Conservation (phyloP, 2,888 invertebrate species). For the Anoplius nigerrimus region DNA sequence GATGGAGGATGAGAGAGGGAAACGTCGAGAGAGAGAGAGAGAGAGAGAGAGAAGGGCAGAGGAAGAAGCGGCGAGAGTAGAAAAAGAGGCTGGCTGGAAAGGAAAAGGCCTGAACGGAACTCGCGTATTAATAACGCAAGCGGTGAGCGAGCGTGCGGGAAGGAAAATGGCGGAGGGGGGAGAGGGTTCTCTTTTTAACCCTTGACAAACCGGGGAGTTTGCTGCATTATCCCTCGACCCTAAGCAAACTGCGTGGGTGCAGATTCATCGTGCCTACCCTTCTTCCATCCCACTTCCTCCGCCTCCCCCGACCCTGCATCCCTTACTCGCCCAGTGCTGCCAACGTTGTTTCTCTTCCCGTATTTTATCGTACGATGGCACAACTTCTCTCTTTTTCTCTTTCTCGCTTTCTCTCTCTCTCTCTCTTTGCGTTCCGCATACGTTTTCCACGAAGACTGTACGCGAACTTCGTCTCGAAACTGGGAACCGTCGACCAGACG, state of each 20-base stretch:
- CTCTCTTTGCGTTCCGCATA: background rate
- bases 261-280: slow-evolving; percentile 43
- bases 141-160: slow-evolving; percentile 35
- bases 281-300: slow-evolving; percentile 9
- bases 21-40: slow-evolving; percentile 8
- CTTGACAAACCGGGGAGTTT: slow-evolving; percentile 51
- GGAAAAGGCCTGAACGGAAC: slow-evolving; percentile 46
- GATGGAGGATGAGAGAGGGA: slow-evolving; percentile 9
- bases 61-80: slow-evolving; percentile 20
- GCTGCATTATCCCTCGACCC: slow-evolving; percentile 55
- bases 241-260: slow-evolving; percentile 53
- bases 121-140: slow-evolving; percentile 61
- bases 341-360: background rate
- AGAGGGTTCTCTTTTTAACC: slow-evolving; percentile 55
- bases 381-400: background rate
- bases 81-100: slow-evolving; percentile 29
- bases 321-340: background rate
- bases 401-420: no score
- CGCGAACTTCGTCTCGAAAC: no score
- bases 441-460: background rate
- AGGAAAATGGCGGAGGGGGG: slow-evolving; percentile 31
- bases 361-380: background rate
- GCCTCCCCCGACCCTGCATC: slow-evolving; percentile 9
- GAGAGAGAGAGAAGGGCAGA: slow-evolving; percentile 15
- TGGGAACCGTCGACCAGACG: no score